Conservation (phyloP, 2,888 invertebrate genomes). For the Apotomis turbidana region DNA sequence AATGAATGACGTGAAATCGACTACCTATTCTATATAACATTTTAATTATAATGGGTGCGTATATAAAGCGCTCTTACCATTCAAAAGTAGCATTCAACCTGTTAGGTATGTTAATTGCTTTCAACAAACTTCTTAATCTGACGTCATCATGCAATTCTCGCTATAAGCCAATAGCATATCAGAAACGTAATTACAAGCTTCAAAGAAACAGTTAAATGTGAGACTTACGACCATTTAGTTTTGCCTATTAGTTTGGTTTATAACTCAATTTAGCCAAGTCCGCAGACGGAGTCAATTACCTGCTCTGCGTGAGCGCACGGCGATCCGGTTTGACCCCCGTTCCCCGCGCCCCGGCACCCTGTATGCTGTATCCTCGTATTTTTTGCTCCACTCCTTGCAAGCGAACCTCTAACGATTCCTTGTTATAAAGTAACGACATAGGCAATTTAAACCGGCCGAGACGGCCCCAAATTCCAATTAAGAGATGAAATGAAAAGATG, state of each 20-base stretch:
- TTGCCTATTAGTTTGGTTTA: slow-evolving; percentile 34
- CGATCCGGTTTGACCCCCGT: slow-evolving; percentile 70
- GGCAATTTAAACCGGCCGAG: slow-evolving; percentile 34
- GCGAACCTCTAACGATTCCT: slow-evolving; percentile 54
- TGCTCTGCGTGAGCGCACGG: slow-evolving; percentile 79
- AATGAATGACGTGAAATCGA: not conserved
- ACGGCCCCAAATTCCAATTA: slow-evolving; percentile 26
- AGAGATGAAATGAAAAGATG: slow-evolving; percentile 20
- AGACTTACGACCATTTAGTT: slow-evolving; percentile 32
- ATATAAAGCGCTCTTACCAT: not conserved
- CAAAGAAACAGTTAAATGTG: slow-evolving; percentile 12
- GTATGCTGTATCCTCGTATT: slow-evolving; percentile 58
- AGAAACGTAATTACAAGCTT: slow-evolving; percentile 16
- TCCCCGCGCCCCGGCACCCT: slow-evolving; percentile 60
- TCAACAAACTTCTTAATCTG: not conserved
- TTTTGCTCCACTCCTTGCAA: slow-evolving; percentile 66
- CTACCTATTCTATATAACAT: too few species aligned
- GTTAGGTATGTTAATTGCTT: slow-evolving; percentile 4
- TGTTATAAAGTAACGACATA: slow-evolving; percentile 48
- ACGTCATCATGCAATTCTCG: slow-evolving; percentile 19
- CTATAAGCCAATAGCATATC: slow-evolving; percentile 9
- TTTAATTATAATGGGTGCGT: not conserved
- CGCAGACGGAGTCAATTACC: slow-evolving; percentile 73
- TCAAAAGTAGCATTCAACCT: not conserved
- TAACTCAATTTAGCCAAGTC: slow-evolving; percentile 48